Base-by-base conservation (phyloP, 1,140 invertebrate species). In the Drosophila nikananu region DNA sequence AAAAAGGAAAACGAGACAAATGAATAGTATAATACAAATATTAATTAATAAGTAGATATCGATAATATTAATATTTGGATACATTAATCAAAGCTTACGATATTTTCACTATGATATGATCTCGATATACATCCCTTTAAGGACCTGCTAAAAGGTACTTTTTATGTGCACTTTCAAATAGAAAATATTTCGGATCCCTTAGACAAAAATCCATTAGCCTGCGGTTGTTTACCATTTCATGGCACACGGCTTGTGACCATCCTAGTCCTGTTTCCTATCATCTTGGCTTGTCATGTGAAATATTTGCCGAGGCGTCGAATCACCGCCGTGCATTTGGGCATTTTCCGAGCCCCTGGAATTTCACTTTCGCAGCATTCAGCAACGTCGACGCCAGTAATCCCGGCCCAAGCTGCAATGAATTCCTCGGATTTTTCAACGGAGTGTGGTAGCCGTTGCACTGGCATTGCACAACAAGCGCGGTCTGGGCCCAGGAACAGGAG, bases 311-410 rank as follows among this genome's bases (percentile, higher is more conserved):
- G 76, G 77, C 66, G 48, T 78, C 58, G 48, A 65, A 52, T 51
- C 46, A 42, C 35, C 54, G 19, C 67, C 46, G 41, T 61, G 55
- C 21, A 49, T 44, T 46, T 42, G 42, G 42, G 37, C 57, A 51
- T 67, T 63, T 58, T 65, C 48, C 60, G 64, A 64, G 71, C 23
- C 52, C 75, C 76, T 72, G 75, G 80, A 86, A 86, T 87, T 86
- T 86, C 83, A 86, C 83, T 87, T 86, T 86, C 80, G 68, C 61
- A 73, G 82, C 63, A 80, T 44, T 61, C 72, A 52, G 66, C 55
- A 55, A 27, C 46, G 39, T 42, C 41, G 27, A 30, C 41, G 48
- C 44, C 51, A 49, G 60, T 60, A 64, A 65, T 68, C 37, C 61
- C 54, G 44, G 61, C 37, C 21, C 79, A 46, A 21, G 58, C 41